phyloP scores from a whole-genome alignment of 2,113 vertebrate genomes.

The Peucedramus taeniatus region DNA sequence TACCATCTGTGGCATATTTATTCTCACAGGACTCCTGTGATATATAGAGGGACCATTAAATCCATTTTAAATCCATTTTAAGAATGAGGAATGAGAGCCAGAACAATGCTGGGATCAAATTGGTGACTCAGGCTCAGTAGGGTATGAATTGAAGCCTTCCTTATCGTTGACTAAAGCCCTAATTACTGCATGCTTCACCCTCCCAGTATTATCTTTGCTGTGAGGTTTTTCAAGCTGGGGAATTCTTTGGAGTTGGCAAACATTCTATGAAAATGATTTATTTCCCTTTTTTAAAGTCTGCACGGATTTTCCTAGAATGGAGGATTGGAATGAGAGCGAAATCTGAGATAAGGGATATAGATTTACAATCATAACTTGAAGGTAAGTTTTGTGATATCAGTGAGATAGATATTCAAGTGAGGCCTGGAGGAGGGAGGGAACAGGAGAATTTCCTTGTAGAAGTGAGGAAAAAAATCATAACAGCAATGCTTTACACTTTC shows the following conservation, averaged over 20 bases:
- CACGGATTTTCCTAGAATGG: neutral
- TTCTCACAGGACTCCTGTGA: neutral
- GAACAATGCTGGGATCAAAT: neutral
- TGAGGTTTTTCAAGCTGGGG: neutral
- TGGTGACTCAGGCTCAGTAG: neutral
- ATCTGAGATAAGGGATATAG: neutral
- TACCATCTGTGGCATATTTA: slow-evolving; percentile 40
- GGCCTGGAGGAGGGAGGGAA: neutral
- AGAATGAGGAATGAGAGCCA: neutral
- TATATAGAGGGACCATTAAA: slow-evolving; percentile 13
- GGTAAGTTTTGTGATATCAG: neutral
- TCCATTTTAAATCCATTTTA: slow-evolving; percentile 1
- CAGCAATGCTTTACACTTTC: neutral
- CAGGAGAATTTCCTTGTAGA: neutral
- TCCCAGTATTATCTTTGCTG: neutral
- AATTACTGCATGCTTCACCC: neutral
- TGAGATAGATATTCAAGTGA: neutral
- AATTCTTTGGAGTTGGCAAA: neutral
- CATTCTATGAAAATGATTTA: neutral
- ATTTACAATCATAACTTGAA: neutral
- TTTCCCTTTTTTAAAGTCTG: neutral
- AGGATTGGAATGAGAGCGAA: neutral
- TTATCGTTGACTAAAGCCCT: neutral
- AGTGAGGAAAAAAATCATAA: neutral
- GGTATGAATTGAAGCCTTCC: neutral